Percentiles rank a stretch among this genome's conserved stretches.
These are phyloP conservation scores for Atrichornis clamosus DNA, from an alignment of 2,113 vertebrate species.

Conservation along the genomic window DNA sequence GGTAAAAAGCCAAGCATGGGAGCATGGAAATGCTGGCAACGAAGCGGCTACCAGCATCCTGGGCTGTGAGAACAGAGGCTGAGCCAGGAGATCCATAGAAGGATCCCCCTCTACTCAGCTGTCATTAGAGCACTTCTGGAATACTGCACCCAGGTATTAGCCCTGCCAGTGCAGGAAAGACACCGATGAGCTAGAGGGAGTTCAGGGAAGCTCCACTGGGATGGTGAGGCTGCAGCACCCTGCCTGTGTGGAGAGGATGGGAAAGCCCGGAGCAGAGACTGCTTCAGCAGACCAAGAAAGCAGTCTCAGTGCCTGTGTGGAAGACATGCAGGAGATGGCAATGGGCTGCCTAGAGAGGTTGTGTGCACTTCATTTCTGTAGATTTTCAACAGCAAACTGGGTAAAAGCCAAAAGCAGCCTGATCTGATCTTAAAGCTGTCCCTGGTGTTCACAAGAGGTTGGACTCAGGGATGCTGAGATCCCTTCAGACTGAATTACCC, in stretches of 20 bases:
- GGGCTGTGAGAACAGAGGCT: not conserved
- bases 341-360: not conserved
- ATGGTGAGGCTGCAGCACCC: not conserved
- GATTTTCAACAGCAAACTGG: not conserved
- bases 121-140: not conserved
- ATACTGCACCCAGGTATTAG: not conserved
- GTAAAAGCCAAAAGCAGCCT: not conserved
- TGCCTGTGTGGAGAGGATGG: not conserved
- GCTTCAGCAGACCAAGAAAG: not conserved
- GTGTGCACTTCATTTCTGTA: not conserved
- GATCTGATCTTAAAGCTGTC: not conserved
- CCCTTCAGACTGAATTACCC: not conserved
- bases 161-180: not conserved
- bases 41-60: not conserved
- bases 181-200: not conserved
- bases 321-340: rapidly evolving
- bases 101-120: not conserved
- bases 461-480: not conserved
- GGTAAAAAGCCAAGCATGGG: not conserved
- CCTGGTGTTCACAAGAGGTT: not conserved
- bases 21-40: not conserved
- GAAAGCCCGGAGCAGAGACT: not conserved
- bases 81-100: not conserved
- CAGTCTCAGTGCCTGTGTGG: not conserved
- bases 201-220: not conserved